Percentiles rank a stretch among this genome's conserved stretches.
Evolutionary conservation across 1,140 invertebrate species (phyloP).

Genomic region (Apis dorsata): DNA sequence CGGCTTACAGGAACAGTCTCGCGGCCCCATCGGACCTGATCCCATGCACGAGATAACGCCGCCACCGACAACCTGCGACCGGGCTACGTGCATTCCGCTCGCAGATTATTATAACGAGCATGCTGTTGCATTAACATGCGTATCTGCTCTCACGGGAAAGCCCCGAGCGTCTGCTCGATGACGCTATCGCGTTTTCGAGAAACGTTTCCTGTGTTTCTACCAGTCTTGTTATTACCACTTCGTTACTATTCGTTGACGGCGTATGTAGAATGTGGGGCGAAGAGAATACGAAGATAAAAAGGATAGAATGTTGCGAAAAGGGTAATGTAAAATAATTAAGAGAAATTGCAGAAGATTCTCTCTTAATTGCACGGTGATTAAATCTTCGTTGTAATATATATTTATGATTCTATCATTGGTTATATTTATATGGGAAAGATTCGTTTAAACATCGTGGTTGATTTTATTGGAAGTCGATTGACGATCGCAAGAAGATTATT

Average conservation of each 20-base stretch:
- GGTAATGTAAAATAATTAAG: not conserved
- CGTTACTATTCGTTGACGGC: not conserved
- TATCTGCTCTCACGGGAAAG: conserved; percentile 63
- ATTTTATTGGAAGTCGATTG: too few species aligned
- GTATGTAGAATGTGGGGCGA: not conserved
- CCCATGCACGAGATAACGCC: conserved; percentile 72
- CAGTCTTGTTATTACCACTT: not conserved
- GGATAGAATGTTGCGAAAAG: too few species aligned
- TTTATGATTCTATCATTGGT: too few species aligned
- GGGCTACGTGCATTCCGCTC: conserved; percentile 60
- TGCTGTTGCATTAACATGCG: conserved; percentile 69
- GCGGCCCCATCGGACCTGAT: conserved; percentile 74
- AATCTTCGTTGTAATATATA: too few species aligned
- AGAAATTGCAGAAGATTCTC: too few species aligned
- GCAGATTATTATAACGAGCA: conserved; percentile 74
- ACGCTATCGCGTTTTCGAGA: conserved; percentile 17
- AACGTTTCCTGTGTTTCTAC: not conserved
- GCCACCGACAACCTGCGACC: conserved; percentile 67
- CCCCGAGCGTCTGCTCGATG: not conserved
- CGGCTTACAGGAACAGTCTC: conserved; percentile 75
- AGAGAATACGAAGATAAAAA: not conserved
- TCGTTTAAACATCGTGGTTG: too few species aligned
- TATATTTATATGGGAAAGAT: too few species aligned
- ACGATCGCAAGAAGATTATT: too few species aligned
- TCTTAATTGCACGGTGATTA: too few species aligned